These are phyloP conservation scores for Alethe castanea DNA, from an alignment of 2,113 vertebrate species.

Conservation along the genomic window DNA sequence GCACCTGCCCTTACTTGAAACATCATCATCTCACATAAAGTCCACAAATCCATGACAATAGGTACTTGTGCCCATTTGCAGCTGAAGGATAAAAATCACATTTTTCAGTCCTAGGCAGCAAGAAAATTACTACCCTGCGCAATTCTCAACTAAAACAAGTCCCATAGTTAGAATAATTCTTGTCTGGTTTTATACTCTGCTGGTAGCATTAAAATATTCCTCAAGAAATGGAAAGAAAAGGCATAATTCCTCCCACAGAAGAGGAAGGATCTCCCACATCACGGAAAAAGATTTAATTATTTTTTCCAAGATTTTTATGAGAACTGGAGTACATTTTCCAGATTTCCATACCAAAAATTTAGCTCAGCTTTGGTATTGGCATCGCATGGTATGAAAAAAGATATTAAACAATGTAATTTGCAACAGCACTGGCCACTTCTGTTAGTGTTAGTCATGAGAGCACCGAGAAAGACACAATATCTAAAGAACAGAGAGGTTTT, in stretches of 20 bases:
- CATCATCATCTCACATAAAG: background rate
- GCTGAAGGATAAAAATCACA: background rate
- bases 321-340: background rate
- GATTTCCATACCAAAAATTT: background rate
- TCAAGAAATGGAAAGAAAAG: background rate
- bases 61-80: background rate
- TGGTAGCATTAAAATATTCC: background rate
- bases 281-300: background rate
- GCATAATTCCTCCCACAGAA: background rate
- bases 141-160: background rate
- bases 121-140: background rate
- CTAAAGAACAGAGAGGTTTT: background rate
- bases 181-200: background rate
- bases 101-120: background rate
- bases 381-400: background rate
- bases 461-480: fast-evolving
- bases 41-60: background rate
- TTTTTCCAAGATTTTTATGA: background rate
- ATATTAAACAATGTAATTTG: background rate
- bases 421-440: background rate
- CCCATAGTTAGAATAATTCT: background rate
- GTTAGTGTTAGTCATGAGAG: background rate
- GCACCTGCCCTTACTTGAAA: background rate
- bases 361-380: background rate
- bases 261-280: background rate